Evolutionary conservation across 2,113 vertebrate species (phyloP), one percentile per base, ranked within the genome.

Genomic region (Alethe diademata): DNA sequence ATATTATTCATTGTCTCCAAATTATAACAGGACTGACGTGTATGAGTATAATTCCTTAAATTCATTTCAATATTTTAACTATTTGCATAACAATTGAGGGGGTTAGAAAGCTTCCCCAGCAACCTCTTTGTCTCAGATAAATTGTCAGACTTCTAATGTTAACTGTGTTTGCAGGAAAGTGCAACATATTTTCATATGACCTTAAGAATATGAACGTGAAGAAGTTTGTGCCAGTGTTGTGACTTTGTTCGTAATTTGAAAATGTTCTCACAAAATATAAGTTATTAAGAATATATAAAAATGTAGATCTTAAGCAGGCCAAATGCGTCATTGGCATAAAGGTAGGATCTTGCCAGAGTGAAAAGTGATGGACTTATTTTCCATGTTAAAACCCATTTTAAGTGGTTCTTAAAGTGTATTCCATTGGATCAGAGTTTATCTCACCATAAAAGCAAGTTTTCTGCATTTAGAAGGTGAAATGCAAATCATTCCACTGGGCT

Each of bases 1-100:
- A 97, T 93, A 97, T 98, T 97, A 97, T 92, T 97, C 95, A 97
- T 95, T 97, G 97, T 98, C 97, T 97, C 96, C 93, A 96, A 98
- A 97, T 97, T 97, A 94, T 94, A 97, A 95, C 90, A 96, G 90
- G 78, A 91, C 76, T 96, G 83, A 89, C 17, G 36, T 92, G 91
- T 97, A 95, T 95, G 71, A 93, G 42, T 92, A 96, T 96, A 95
- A 86, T 33, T 97, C 95, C 74, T 96, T 95, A 94, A 88, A 93
- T 93, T 97, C 71, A 95, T 97, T 97, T 97, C 84, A 97, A 88
- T 96, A 97, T 97, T 98, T 98, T 97, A 98, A 97, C 91, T 94
- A 96, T 97, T 97, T 97, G 96, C 90, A 96, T 95, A 95, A 93
- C 80, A 97, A 96, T 88, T 95, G 65, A 76, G 28, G 43, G 86